A percentile compares a stretch with the other conserved stretches of the same genome.
phyloP scores from a whole-genome alignment of 2,888 invertebrate species.

The Saturnia japonica region DNA sequence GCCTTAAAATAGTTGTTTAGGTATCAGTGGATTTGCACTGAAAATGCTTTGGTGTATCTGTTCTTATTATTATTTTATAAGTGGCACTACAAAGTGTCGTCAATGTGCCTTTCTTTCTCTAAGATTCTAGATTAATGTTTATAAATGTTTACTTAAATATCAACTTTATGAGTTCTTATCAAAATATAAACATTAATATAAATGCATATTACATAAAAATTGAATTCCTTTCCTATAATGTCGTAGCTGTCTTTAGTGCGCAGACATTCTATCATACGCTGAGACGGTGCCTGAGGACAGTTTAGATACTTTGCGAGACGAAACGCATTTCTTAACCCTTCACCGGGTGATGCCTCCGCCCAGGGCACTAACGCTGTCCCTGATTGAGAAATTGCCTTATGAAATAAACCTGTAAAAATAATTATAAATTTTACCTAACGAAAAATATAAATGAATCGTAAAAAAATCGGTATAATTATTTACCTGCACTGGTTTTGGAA shows the following conservation, averaged over 20 bases:
- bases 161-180: too few species aligned
- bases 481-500: slow-evolving; percentile 81
- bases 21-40: too few species aligned
- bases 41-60: too few species aligned
- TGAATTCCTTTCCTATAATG: slow-evolving; percentile 84
- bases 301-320: slow-evolving; percentile 83
- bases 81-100: too few species aligned
- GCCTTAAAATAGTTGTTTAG: too few species aligned
- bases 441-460: neutral
- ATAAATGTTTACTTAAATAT: neutral
- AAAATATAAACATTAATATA: neutral
- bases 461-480: neutral
- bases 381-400: slow-evolving; percentile 88
- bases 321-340: slow-evolving; percentile 81
- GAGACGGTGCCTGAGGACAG: slow-evolving; percentile 80
- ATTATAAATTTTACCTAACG: neutral
- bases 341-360: slow-evolving; percentile 84
- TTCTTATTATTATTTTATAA: too few species aligned
- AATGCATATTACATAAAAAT: slow-evolving; percentile 82
- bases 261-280: slow-evolving; percentile 83
- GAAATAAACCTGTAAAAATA: slow-evolving; percentile 83
- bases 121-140: neutral
- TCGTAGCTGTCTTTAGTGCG: slow-evolving; percentile 82
- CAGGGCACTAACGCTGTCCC: slow-evolving; percentile 87
- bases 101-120: neutral